These are phyloP conservation scores for Pseudocheirus occidentalis DNA, from an alignment of 2,797 vertebrate genomes.

Conservation along the genomic window DNA sequence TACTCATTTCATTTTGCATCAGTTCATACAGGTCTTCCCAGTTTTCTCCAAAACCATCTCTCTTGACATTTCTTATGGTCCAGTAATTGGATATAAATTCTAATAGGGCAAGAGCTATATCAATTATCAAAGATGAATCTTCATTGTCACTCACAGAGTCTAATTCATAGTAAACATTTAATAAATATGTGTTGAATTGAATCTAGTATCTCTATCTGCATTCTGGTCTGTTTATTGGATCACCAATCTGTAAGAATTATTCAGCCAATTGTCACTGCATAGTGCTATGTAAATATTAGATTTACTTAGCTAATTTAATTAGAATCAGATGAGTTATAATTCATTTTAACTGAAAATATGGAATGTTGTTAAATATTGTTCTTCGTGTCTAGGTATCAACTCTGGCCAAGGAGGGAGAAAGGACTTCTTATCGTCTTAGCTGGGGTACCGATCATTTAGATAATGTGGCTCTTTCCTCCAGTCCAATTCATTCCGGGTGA, in stretches of 20 bases:
- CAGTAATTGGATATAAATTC: neutral
- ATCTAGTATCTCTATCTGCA: neutral
- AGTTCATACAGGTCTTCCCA: neutral
- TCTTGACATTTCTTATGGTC: neutral
- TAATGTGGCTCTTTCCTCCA: constrained; percentile 96
- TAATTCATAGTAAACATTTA: neutral
- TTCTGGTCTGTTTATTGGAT: neutral
- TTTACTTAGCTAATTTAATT: neutral
- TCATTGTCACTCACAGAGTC: neutral
- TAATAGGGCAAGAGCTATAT: neutral
- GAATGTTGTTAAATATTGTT: constrained; percentile 50
- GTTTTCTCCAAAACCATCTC: neutral
- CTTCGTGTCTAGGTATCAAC: constrained; percentile 87
- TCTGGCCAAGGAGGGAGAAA: constrained; percentile 91
- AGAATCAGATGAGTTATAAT: neutral
- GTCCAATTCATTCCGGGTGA: constrained; percentile 97
- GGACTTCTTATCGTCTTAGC: constrained; percentile 92
- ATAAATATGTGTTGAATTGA: neutral
- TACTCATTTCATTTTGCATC: neutral
- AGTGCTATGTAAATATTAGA: neutral
- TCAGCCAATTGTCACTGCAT: neutral
- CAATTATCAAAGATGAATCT: neutral
- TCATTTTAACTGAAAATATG: constrained; percentile 39
- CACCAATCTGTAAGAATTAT: neutral
- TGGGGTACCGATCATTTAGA: constrained; percentile 97